Evolutionary conservation across 2,888 invertebrate genomes (phyloP).

Genomic region (Alentia gelatinosa): DNA sequence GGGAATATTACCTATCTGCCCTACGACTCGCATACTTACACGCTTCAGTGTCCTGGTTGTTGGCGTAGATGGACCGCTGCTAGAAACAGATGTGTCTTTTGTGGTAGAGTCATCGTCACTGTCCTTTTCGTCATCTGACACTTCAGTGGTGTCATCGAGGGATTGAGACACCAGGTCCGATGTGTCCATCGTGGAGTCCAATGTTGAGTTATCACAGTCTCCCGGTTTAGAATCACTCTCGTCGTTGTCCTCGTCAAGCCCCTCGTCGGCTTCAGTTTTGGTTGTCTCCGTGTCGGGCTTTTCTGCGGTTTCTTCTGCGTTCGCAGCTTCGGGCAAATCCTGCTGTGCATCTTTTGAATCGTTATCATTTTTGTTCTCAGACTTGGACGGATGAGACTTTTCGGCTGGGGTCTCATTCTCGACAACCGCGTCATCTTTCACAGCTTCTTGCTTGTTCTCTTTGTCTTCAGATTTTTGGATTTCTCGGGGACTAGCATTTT

Average conservation of each 20-base stretch:
- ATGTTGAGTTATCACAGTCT: conserved; percentile 30
- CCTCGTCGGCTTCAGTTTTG: not conserved
- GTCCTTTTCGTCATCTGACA: not conserved
- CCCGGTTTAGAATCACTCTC: not conserved
- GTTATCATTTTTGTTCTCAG: too few species aligned
- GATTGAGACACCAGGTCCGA: not conserved
- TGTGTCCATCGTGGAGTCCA: conserved; percentile 24
- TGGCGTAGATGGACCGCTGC: not conserved
- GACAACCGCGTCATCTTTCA: too few species aligned
- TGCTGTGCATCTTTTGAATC: not conserved
- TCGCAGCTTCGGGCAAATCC: not conserved
- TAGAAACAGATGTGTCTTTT: not conserved
- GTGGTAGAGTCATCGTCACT: not conserved
- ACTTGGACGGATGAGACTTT: too few species aligned
- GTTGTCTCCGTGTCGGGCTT: not conserved
- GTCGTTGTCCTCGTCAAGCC: not conserved
- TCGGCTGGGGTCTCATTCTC: too few species aligned
- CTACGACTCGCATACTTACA: not conserved
- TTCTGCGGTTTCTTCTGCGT: not conserved
- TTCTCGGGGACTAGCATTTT: too few species aligned
- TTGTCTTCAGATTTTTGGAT: too few species aligned
- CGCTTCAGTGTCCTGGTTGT: not conserved
- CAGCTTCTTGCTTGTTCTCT: too few species aligned
- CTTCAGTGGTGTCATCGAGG: not conserved
- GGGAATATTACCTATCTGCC: too few species aligned